A percentile compares a stretch with the other conserved stretches of the same genome.
These are phyloP conservation scores for Trididemnum miniatum DNA, from an alignment of 23 tunicate genomes.

Conservation along the genomic window DNA sequence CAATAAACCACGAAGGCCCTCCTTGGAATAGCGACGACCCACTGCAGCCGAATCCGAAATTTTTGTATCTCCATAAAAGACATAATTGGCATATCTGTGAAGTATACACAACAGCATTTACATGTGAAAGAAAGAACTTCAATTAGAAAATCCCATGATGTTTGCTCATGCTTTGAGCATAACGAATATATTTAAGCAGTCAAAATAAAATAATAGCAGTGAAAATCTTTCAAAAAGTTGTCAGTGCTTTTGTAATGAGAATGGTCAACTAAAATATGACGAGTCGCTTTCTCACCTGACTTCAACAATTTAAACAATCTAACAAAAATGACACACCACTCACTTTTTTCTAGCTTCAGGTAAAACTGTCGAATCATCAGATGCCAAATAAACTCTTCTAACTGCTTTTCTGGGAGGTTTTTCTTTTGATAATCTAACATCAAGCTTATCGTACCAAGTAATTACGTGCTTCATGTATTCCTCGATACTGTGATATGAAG, in stretches of 20 bases:
- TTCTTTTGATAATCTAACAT: slow-evolving; percentile 36
- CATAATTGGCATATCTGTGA: slow-evolving; percentile 77
- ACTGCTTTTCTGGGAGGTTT: slow-evolving; percentile 17
- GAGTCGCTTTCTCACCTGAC: no score
- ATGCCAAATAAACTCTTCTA: slow-evolving; percentile 63
- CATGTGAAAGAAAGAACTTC: no score
- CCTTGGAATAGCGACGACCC: slow-evolving; percentile 37
- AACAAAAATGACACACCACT: not conserved
- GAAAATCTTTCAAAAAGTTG: no score
- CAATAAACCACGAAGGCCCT: slow-evolving; percentile 59
- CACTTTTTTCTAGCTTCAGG: slow-evolving; percentile 71
- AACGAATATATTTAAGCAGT: no score
- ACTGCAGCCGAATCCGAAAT: slow-evolving; percentile 55
- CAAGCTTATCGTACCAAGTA: slow-evolving; percentile 68
- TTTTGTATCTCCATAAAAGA: slow-evolving; percentile 61
- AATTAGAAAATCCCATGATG: no score
- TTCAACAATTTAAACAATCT: no score
- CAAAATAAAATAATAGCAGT: no score
- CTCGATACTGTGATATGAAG: slow-evolving; percentile 70
- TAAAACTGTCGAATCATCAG: slow-evolving; percentile 75
- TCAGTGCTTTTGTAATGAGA: no score
- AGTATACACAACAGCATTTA: no score
- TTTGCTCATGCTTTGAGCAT: no score
- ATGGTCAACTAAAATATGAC: no score
- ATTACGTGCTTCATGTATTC: slow-evolving; percentile 89